phyloP scores from a whole-genome alignment of 2,113 vertebrate genomes.

The Clarias batrachus region DNA sequence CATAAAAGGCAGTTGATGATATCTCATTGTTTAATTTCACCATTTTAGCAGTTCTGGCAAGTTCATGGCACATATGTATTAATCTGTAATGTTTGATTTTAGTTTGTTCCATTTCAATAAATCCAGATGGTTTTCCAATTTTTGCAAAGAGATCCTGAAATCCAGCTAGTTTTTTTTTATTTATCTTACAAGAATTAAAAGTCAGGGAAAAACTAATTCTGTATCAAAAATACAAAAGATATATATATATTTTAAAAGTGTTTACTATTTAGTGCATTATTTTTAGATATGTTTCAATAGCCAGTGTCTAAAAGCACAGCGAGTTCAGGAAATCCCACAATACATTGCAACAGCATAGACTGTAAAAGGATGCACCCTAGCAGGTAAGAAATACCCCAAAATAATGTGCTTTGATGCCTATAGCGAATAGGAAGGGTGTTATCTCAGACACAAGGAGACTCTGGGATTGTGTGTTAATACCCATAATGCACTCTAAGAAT shows the following conservation, averaged over 20 bases:
- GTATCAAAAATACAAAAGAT: neutral
- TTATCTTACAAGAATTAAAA: neutral
- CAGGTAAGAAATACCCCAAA: neutral
- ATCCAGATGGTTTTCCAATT: neutral
- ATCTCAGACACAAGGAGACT: neutral
- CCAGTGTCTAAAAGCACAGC: neutral
- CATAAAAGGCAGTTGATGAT: neutral
- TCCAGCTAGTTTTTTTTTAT: neutral
- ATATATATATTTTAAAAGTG: neutral
- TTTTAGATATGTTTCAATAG: neutral
- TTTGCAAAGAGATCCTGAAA: no score
- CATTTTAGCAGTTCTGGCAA: neutral
- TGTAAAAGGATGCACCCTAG: neutral
- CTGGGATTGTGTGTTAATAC: neutral
- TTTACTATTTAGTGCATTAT: neutral
- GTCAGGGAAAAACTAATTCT: neutral
- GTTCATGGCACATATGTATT: no score
- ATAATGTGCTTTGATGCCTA: neutral
- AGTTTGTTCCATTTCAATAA: neutral
- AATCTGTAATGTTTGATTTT: neutral
- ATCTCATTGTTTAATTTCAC: neutral
- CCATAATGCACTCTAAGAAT: neutral
- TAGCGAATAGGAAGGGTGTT: neutral
- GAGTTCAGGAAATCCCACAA: constrained; percentile 9
- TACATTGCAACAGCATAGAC: neutral